Evolutionary conservation across 2,797 vertebrate genomes (phyloP).

Genomic region (Anas bahamensis): DNA sequence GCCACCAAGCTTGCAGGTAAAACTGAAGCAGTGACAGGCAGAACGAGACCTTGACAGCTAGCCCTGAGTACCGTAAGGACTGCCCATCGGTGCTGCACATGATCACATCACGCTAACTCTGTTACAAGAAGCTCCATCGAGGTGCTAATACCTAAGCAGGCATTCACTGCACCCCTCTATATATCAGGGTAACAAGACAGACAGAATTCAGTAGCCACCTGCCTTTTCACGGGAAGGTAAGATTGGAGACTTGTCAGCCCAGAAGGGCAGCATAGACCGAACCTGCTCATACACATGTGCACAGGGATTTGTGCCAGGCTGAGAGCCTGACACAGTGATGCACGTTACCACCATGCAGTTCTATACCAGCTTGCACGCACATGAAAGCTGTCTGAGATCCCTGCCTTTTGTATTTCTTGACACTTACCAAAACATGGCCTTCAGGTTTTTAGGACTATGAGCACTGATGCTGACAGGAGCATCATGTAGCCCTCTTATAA

Average conservation of each 20-base stretch:
- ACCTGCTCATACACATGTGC: background rate
- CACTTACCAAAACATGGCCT: background rate
- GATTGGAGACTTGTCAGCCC: background rate
- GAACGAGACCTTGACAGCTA: background rate
- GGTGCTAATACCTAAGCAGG: background rate
- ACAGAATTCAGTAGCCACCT: background rate
- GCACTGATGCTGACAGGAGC: background rate
- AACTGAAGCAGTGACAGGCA: background rate
- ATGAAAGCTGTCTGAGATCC: background rate
- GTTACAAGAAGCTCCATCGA: background rate
- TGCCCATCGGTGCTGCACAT: background rate
- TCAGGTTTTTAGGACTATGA: background rate
- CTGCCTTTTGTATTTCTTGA: background rate
- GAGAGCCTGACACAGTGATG: background rate
- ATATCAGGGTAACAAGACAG: background rate
- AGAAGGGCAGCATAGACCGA: background rate
- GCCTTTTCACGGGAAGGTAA: background rate
- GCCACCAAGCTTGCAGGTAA: background rate
- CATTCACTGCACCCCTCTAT: background rate
- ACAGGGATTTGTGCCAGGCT: background rate
- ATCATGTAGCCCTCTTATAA: background rate
- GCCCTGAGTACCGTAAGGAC: background rate
- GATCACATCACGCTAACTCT: background rate
- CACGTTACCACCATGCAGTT: rapidly evolving
- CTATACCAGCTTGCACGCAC: background rate